Evolutionary conservation across 35 echinoderm and acorn worm species (phyloP).

Genomic region (Strongylocentrotus purpuratus): DNA sequence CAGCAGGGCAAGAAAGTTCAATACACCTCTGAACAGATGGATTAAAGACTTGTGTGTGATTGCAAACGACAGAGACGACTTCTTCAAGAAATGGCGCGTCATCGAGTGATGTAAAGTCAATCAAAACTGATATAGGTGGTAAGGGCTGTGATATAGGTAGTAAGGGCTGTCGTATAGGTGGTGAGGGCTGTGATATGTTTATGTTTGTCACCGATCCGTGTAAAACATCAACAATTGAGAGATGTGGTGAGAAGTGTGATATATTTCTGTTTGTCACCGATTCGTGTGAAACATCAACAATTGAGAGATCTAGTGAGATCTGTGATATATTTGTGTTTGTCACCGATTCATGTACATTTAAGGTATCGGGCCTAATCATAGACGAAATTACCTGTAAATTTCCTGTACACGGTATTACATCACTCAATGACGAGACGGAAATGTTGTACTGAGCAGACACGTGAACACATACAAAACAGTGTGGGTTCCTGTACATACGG

Average conservation of each 20-base stretch:
- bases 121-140: slow-evolving; percentile 2
- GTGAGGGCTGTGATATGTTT: background rate
- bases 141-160: background rate
- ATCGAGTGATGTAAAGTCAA: background rate
- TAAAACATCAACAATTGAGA: too few species aligned
- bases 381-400: too few species aligned
- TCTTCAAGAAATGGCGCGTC: background rate
- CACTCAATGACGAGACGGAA: background rate
- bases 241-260: too few species aligned
- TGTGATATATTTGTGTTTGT: too few species aligned
- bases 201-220: too few species aligned
- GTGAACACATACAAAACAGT: background rate
- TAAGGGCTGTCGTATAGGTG: background rate
- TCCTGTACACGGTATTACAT: background rate
- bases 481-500: background rate
- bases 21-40: background rate
- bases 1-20: background rate
- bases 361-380: too few species aligned
- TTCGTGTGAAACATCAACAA: too few species aligned
- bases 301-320: too few species aligned
- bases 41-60: background rate
- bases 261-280: too few species aligned
- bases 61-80: background rate
- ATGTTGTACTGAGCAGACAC: too few species aligned
- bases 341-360: too few species aligned